These are phyloP conservation scores for Drosophila meridionalis DNA, from an alignment of 2,888 invertebrate species.

Conservation along the genomic window DNA sequence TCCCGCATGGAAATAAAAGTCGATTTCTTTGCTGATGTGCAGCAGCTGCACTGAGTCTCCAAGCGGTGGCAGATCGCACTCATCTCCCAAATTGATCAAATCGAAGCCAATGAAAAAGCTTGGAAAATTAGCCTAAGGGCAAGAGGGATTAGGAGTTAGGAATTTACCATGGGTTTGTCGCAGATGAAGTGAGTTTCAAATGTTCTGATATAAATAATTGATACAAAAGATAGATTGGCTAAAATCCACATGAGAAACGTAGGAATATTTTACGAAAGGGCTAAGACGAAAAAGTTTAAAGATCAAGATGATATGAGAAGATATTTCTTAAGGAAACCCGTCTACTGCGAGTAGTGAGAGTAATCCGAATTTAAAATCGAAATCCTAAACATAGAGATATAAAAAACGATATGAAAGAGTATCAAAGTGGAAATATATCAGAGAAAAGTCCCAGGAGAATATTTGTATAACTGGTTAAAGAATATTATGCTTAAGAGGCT, in stretches of 20 bases:
- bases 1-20: conserved; percentile 91
- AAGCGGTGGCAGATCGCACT: conserved; percentile 88
- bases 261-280: too few relatives aligned
- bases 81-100: conserved; percentile 88
- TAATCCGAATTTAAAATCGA: background rate
- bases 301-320: too few relatives aligned
- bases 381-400: background rate
- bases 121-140: conserved; percentile 85
- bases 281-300: too few relatives aligned
- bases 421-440: background rate
- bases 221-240: background rate
- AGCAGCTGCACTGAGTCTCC: conserved; percentile 87
- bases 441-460: background rate
- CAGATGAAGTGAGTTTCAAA: background rate
- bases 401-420: background rate
- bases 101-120: conserved; percentile 90
- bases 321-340: too few relatives aligned
- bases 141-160: background rate
- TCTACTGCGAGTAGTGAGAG: too few relatives aligned
- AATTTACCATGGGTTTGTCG: too few relatives aligned
- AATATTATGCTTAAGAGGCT: too few relatives aligned
- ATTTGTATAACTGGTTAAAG: too few relatives aligned
- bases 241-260: too few relatives aligned
- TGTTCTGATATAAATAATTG: background rate
- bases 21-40: conserved; percentile 85